phyloP scores from a whole-genome alignment of 2,888 invertebrate species.

The Rapana venosa region DNA sequence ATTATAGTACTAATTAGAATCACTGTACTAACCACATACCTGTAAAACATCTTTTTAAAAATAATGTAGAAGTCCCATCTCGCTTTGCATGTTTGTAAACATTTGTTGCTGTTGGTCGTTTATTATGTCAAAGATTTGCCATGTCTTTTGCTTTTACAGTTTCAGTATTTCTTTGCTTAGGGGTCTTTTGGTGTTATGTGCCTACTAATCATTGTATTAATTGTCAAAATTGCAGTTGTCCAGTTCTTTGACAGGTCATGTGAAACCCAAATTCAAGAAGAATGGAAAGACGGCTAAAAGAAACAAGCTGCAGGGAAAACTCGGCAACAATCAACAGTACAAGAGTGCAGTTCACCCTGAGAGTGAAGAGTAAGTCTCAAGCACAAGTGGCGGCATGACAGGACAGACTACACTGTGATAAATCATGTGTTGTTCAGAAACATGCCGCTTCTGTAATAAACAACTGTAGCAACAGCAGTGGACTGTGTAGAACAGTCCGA shows the following conservation, averaged over 20 bases:
- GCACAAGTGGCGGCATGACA: neutral
- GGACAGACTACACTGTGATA: neutral
- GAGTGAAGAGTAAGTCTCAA: neutral
- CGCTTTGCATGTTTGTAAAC: neutral
- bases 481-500: no score
- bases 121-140: neutral
- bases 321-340: neutral
- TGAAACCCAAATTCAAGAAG: neutral
- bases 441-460: no score
- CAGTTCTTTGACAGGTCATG: conserved; percentile 20
- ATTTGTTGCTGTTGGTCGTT: neutral
- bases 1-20: no score
- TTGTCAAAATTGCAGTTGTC: conserved; percentile 22
- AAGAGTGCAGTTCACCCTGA: neutral
- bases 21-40: no score
- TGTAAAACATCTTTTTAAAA: neutral
- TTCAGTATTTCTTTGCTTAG: neutral
- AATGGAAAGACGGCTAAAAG: neutral
- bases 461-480: no score
- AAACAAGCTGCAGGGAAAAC: neutral
- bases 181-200: no score
- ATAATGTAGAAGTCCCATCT: no score
- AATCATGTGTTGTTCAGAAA: neutral
- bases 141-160: neutral
- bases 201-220: neutral